These are phyloP conservation scores for Aptenodytes patagonicus DNA, from an alignment of 2,113 vertebrate genomes.

Conservation along the genomic window DNA sequence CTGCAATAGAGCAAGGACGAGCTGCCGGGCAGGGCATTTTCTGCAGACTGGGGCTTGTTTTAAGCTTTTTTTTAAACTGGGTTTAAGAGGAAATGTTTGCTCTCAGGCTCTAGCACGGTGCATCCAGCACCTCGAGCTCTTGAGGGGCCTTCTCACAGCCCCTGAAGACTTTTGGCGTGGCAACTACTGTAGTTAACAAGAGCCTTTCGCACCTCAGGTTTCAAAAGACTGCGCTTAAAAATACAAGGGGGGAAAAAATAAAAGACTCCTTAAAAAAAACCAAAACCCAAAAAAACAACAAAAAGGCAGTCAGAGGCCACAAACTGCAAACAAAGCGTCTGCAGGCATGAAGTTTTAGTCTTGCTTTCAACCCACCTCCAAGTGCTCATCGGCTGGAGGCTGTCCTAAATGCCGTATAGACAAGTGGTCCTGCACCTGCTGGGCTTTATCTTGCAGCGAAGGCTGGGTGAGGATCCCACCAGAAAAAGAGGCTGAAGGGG, in stretches of 20 bases:
- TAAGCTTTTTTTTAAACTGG: neutral
- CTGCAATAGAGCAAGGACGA: neutral
- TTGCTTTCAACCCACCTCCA: neutral
- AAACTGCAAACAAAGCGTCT: neutral
- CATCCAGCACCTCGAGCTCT: neutral
- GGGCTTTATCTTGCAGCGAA: neutral
- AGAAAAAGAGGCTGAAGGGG: neutral
- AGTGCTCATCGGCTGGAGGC: neutral
- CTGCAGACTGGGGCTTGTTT: neutral
- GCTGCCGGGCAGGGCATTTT: neutral
- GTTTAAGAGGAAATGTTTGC: neutral
- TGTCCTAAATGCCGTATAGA: neutral
- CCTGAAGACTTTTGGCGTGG: neutral
- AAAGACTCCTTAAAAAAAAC: neutral
- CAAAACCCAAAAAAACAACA: too few species aligned
- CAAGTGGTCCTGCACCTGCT: constrained; percentile 10
- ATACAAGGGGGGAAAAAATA: neutral
- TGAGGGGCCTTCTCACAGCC: neutral
- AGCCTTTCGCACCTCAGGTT: neutral
- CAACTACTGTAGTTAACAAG: neutral
- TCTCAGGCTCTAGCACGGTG: neutral
- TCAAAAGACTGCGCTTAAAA: neutral
- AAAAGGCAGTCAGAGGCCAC: neutral
- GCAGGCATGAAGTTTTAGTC: neutral
- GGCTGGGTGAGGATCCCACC: neutral